Evolutionary conservation across 1,140 invertebrate species (phyloP), one percentile per base, ranked within the genome.

Genomic region (Agraylea sexmaculata): DNA sequence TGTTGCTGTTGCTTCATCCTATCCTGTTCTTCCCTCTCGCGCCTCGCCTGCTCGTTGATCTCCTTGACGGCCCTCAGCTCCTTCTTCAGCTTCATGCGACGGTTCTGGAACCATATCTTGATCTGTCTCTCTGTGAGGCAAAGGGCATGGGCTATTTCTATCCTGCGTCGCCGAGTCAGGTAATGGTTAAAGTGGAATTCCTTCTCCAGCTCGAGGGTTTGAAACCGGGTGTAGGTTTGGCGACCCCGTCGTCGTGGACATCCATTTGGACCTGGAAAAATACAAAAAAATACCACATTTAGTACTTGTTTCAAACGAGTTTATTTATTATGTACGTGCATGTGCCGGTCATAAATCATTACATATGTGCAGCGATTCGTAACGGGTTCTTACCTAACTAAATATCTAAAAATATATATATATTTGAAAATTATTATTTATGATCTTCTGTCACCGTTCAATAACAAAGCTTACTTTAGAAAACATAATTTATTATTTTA

Each of bases 111-210:
- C 90, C 90, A 94, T 56, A 94, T 94, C 71, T 94, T 94, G 56
- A 94, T 94, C 68, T 96, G 92, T 48, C 92, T 73, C 66, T 96
- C 92, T 42, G 91, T 95, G 33, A 96, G 75, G 61, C 91, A 94
- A 10, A 96, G 75, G 21, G 90, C 89, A 64, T 95, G 91, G 7
- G 91, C 91, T 51, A 97, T 94, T 66, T 96, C 92, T 70, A 97
- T 95, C 67, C 92, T 77, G 59, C 92, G 78, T 60, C 91, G 75
- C 57, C 91, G 75, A 50, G 92, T 96, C 59, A 96, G 74, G 68
- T 97, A 97, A 55, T 94, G 89, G 66, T 95, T 96, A 68, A 93
- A 97, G 63, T 97, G 92, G 65, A 97, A 97, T 70, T 97, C 93
- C 66, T 97, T 98, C 65, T 98, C 93, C 59, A 93, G 72, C 60